phyloP scores from a whole-genome alignment of 2,113 vertebrate genomes.

The Chaetodon trifascialis region DNA sequence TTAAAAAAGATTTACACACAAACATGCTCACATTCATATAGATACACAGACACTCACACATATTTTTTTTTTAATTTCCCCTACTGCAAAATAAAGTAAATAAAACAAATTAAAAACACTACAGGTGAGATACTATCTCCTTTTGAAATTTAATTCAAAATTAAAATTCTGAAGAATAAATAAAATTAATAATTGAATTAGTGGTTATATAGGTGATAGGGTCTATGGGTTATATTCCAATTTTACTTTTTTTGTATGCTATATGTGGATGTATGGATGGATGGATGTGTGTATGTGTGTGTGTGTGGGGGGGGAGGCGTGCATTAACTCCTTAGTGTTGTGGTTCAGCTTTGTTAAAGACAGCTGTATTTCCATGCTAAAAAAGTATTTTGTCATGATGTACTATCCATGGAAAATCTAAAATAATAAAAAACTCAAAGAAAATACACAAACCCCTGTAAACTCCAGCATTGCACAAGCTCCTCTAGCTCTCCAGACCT shows the following conservation, averaged over 20 bases:
- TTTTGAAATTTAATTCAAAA: not conserved
- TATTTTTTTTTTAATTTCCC: too few species aligned
- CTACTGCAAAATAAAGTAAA: not conserved
- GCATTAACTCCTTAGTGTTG: not conserved
- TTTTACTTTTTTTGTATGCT: not conserved
- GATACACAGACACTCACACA: not conserved
- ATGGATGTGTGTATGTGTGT: not conserved
- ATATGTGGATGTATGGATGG: not conserved
- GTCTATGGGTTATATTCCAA: not conserved
- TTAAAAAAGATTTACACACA: not conserved
- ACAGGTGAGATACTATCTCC: not conserved
- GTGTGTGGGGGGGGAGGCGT: too few species aligned
- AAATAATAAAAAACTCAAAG: conserved; percentile 17
- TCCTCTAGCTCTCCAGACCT: conserved; percentile 45
- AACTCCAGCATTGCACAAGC: conserved; percentile 53
- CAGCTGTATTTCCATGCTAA: not conserved
- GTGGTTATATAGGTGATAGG: not conserved
- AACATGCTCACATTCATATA: not conserved
- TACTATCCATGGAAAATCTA: not conserved
- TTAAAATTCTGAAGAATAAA: not conserved
- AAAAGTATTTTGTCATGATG: not conserved
- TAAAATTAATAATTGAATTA: not conserved
- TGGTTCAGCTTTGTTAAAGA: conserved; percentile 6
- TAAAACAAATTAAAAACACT: not conserved
- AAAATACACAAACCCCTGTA: conserved; percentile 2